Base-by-base conservation (phyloP, 2,113 vertebrate genomes). In the Oryzias curvinotus region DNA sequence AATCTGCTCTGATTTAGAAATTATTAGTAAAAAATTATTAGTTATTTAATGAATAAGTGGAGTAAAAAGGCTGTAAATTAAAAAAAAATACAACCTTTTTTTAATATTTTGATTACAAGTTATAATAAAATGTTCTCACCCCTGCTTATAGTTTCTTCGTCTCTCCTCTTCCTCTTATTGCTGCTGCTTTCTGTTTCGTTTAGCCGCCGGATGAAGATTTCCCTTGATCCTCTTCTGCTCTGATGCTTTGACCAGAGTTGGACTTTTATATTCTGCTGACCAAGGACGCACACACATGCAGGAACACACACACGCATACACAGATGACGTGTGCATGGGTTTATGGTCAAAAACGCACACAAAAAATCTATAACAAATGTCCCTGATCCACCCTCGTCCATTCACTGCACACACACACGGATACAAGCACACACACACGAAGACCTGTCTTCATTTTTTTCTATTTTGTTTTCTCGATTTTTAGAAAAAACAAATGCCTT, bases 181-280 rank as follows among this genome's bases (percentile, higher is more conserved):
- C 45, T 62, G 67, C 7, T 62, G 65, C 52, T 44, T 25, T 68
- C 53, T 64, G 50, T n/a, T 52, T 64, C 0, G 46, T 57, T 62
- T 0, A 2, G 21, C 16, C 1, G 49, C 18, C n/a, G 18, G 65
- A 36, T 14, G 23, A 26, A 77, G 57, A 5, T 14, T 44, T 59
- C 53, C 19, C 51, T 23, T 7, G 45, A 36, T 65, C 7, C 23
- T 48, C 23, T 55, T 43, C 51, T 61, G 55, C 63, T 60, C 50
- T 70, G 71, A 65, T 0, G 14, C 25, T 68, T n/a, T 8, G 15
- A 17, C 16, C 14, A 2, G 64, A 15, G 4, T 0, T 4, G 14
- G 3, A 10, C 65, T 62, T 59, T 85, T 85, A 82, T 83, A 85
- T 23, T 19, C 52, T 59, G 45, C 14, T 30, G 17, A 50, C 56